These are phyloP conservation scores for Xestia rhomboidea DNA, from an alignment of 2,888 invertebrate species.

Conservation along the genomic window DNA sequence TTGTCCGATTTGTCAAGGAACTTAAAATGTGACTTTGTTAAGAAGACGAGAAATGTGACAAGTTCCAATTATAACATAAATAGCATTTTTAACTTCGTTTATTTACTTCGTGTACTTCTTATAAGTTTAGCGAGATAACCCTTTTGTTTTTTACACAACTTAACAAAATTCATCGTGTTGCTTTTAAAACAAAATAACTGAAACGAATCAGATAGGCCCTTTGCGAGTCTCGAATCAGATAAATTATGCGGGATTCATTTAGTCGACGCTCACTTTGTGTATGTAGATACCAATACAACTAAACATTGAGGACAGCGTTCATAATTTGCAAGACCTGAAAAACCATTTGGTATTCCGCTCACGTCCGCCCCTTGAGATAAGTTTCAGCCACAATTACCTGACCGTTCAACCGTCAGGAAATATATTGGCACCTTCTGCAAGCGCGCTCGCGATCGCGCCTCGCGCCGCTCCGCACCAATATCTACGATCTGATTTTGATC, in stretches of 20 bases:
- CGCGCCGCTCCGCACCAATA: slow-evolving; percentile 75
- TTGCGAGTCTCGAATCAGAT: slow-evolving; percentile 14
- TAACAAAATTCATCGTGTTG: not conserved
- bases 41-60: not conserved
- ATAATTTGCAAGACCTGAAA: slow-evolving; percentile 85
- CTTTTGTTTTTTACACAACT: not conserved
- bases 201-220: slow-evolving; percentile 25
- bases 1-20: not conserved
- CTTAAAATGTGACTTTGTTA: not conserved
- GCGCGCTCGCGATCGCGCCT: slow-evolving; percentile 71
- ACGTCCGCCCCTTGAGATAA: slow-evolving; percentile 88
- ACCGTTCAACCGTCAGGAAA: slow-evolving; percentile 89
- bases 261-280: slow-evolving; percentile 40
- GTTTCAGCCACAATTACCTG: slow-evolving; percentile 90
- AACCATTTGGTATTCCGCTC: slow-evolving; percentile 85
- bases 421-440: slow-evolving; percentile 89
- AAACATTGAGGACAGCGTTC: slow-evolving; percentile 77
- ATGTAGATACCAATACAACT: slow-evolving; percentile 55
- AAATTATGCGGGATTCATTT: slow-evolving; percentile 52
- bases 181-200: slow-evolving; percentile 27
- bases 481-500: slow-evolving; percentile 82
- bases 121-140: not conserved
- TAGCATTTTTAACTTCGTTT: not conserved
- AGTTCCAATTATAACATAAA: no score
- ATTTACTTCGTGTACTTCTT: not conserved